Evolutionary conservation across 2,113 vertebrate genomes (phyloP).

Genomic region (Ia io): DNA sequence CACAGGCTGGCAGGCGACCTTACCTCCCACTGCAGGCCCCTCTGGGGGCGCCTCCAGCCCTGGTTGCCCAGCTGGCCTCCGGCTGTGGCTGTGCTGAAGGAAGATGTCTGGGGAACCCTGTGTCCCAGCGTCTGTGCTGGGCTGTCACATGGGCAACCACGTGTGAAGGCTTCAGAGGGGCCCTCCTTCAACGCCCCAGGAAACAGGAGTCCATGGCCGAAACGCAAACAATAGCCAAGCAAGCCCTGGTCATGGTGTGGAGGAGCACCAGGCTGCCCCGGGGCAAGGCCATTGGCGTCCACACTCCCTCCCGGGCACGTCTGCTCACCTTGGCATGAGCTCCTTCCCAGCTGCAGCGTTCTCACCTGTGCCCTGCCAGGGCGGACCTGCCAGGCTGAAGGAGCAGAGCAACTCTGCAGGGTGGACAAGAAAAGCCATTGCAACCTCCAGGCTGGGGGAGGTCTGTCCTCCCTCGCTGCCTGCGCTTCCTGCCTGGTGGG

Average conservation of each 20-base stretch:
- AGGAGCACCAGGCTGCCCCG: neutral
- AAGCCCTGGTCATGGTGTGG: accelerated
- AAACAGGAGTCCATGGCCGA: neutral
- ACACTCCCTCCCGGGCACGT: too few species aligned
- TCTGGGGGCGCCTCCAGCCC: neutral
- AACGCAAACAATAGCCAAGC: neutral
- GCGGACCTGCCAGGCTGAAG: neutral
- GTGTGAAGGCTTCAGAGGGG: neutral
- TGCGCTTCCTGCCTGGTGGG: neutral
- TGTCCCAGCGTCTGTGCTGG: constrained; percentile 46
- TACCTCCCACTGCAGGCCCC: constrained; percentile 42
- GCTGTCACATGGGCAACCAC: constrained; percentile 60
- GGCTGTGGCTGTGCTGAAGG: constrained; percentile 67
- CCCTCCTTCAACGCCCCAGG: neutral
- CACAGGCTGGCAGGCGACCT: neutral
- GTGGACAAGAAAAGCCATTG: neutral
- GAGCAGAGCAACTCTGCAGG: neutral
- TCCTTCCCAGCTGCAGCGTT: neutral
- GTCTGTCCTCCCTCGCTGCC: neutral
- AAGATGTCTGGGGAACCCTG: constrained; percentile 56
- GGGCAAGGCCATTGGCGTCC: neutral
- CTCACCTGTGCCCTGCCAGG: too few species aligned
- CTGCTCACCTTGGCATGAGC: neutral
- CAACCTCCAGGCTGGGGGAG: neutral
- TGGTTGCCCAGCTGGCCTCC: constrained; percentile 58